Evolutionary conservation across 2,797 vertebrate species (phyloP).

Genomic region (Picus viridis): DNA sequence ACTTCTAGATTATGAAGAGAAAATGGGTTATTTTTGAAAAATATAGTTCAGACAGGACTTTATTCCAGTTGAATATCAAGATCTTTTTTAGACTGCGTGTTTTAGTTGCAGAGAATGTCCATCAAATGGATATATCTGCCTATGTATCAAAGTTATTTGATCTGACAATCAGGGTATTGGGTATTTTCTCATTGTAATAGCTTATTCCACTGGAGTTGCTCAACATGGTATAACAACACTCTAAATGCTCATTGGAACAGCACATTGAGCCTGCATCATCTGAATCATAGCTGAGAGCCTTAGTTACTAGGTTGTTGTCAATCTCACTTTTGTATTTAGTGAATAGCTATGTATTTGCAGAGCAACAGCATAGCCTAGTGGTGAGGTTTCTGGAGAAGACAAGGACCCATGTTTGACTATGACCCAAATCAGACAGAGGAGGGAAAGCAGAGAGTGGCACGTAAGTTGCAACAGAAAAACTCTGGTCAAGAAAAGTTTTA

Average conservation of each 20-base stretch:
- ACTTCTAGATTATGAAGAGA: not conserved
- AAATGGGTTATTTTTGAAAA: not conserved
- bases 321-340: not conserved
- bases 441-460: not conserved
- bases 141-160: not conserved
- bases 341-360: not conserved
- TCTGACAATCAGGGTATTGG: not conserved
- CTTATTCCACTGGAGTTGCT: not conserved
- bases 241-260: not conserved
- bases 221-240: not conserved
- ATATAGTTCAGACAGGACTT: not conserved
- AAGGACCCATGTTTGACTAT: not conserved
- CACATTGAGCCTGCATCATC: not conserved
- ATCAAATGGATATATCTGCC: not conserved
- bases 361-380: slow-evolving; percentile 61
- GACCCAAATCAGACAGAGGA: not conserved
- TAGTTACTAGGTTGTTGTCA: not conserved
- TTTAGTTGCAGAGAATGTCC: not conserved
- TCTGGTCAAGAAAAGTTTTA: not conserved
- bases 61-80: not conserved
- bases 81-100: not conserved
- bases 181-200: not conserved
- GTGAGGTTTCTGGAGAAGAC: not conserved
- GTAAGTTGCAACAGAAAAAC: not conserved
- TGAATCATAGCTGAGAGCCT: not conserved